These are phyloP conservation scores for Anagyrus pseudococci DNA, from an alignment of 2,888 invertebrate species.

Conservation along the genomic window DNA sequence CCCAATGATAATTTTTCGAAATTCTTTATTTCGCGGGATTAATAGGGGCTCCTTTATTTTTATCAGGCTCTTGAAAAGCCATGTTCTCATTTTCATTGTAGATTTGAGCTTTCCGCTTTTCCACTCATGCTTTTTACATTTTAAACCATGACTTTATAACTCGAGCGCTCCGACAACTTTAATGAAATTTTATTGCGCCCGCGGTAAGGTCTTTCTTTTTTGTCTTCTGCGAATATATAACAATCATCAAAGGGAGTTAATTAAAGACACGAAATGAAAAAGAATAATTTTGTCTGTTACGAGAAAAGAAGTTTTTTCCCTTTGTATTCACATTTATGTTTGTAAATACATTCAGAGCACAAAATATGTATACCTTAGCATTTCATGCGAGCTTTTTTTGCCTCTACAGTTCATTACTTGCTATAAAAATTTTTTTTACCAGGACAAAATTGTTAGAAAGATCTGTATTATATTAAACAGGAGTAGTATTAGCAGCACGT, in stretches of 20 bases:
- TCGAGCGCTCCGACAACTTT: not conserved
- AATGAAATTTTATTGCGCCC: not conserved
- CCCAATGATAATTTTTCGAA: too few relatives aligned
- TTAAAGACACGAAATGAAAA: not conserved
- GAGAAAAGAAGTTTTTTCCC: too few relatives aligned
- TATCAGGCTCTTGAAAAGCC: not conserved
- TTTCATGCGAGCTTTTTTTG: too few relatives aligned
- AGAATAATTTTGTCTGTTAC: not conserved
- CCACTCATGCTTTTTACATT: not conserved
- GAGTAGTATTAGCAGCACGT: too few relatives aligned
- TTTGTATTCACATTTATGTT: too few relatives aligned
- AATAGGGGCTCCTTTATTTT: not conserved
- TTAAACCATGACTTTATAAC: not conserved
- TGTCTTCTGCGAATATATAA: not conserved
- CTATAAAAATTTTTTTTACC: too few relatives aligned
- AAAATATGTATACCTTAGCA: too few relatives aligned
- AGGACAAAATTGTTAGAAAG: too few relatives aligned
- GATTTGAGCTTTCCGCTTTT: not conserved
- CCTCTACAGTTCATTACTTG: too few relatives aligned
- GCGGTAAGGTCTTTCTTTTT: not conserved
- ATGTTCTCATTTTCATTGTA: not conserved
- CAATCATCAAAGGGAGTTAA: not conserved
- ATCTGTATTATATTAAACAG: too few relatives aligned
- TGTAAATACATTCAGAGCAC: too few relatives aligned
- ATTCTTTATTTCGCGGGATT: not conserved